phyloP scores from a whole-genome alignment of 2,888 invertebrate genomes.

The Metellina segmentata region DNA sequence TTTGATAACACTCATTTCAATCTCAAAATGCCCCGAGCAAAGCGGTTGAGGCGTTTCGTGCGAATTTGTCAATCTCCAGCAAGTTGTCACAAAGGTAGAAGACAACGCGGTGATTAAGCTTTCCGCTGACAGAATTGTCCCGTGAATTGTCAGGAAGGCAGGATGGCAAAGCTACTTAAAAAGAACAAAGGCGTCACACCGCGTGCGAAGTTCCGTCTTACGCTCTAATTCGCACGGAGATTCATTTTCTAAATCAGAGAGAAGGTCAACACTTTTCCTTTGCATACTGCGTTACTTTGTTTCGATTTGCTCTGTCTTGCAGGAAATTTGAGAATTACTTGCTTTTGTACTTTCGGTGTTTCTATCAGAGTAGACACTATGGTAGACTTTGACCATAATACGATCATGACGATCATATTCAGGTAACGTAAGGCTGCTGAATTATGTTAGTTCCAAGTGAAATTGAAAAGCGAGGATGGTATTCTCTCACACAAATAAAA shows the following conservation, averaged over 20 bases:
- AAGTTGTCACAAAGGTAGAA: not conserved
- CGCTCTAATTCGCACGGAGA: slow-evolving; percentile 54
- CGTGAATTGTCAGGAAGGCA: slow-evolving; percentile 14
- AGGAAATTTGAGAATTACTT: no score
- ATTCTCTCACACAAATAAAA: no score
- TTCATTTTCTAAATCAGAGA: slow-evolving; percentile 61
- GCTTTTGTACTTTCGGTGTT: no score
- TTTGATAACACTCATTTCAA: no score
- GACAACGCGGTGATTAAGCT: not conserved
- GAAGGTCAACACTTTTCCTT: slow-evolving; percentile 65
- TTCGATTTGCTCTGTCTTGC: not conserved
- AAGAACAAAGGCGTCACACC: slow-evolving; percentile 6
- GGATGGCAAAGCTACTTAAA: slow-evolving; percentile 2
- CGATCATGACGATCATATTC: no score
- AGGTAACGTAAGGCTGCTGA: no score
- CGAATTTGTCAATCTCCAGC: not conserved
- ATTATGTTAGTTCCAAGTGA: no score
- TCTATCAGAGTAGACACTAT: no score
- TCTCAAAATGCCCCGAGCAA: not conserved
- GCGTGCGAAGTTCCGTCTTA: slow-evolving; percentile 59
- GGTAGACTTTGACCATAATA: no score
- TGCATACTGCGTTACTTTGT: not conserved
- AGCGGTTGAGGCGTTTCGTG: not conserved
- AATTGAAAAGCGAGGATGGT: no score
- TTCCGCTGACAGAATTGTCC: not conserved